phyloP scores from a whole-genome alignment of 2,797 vertebrate genomes.

The Acrossocheilus wenchowensis region DNA sequence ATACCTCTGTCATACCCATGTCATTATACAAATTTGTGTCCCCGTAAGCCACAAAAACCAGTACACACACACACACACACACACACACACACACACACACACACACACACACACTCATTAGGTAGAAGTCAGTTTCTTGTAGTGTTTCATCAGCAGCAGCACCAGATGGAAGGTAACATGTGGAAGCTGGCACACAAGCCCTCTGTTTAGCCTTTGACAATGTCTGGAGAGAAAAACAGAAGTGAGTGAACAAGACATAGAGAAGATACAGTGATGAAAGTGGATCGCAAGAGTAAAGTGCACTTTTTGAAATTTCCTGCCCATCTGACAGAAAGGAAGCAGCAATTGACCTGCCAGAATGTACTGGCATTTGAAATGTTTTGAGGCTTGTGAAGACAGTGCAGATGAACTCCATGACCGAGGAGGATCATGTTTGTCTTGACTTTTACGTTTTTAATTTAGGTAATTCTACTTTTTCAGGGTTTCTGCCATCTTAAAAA shows the following conservation, averaged over 20 bases:
- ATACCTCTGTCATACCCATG: too few species aligned
- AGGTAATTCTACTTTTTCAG: neutral
- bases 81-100: neutral
- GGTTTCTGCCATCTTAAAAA: neutral
- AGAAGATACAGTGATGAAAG: conserved; percentile 16
- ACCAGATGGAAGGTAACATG: conserved; percentile 2
- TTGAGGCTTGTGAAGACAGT: neutral
- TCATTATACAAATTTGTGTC: too few species aligned
- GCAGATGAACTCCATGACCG: neutral
- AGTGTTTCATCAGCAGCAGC: conserved; percentile 8
- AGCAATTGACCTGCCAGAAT: conserved; percentile 22
- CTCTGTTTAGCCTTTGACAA: conserved; percentile 11
- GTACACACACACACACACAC: neutral
- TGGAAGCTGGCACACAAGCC: neutral
- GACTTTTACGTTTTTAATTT: neutral
- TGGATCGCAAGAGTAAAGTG: neutral
- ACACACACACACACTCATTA: neutral
- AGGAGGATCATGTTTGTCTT: neutral
- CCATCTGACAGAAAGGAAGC: conserved; percentile 6
- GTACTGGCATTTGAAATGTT: neutral
- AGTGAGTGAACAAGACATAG: neutral
- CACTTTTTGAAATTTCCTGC: neutral
- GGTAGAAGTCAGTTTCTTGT: neutral
- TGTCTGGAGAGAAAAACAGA: neutral
- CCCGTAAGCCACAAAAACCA: too few species aligned